Evolutionary conservation across 2,797 vertebrate genomes (phyloP).

Genomic region (Pseudotriccus pelzelni): DNA sequence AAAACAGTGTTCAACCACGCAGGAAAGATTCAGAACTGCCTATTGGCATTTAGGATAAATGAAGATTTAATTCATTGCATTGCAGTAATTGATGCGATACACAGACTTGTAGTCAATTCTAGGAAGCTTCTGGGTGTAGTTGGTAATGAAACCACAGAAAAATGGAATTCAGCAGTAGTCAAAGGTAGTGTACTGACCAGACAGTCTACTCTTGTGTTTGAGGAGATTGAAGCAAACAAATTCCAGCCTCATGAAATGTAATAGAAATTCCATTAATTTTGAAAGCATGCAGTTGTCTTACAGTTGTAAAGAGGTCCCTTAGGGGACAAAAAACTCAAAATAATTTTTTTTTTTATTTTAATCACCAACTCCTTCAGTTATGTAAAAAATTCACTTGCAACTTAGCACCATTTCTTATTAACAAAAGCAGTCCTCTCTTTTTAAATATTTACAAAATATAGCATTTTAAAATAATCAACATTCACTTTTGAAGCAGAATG

Average conservation of each 20-base stretch:
- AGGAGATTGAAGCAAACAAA: background rate
- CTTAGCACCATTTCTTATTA: background rate
- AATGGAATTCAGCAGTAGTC: background rate
- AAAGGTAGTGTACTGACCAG: background rate
- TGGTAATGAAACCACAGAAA: background rate
- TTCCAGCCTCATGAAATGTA: background rate
- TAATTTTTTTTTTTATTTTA: background rate
- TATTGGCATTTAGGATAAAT: slow-evolving; percentile 7
- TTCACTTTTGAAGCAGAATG: background rate
- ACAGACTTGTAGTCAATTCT: slow-evolving; percentile 16
- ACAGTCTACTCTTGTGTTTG: background rate
- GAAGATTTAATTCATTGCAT: slow-evolving; percentile 19
- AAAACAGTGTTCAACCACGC: background rate
- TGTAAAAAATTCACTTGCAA: background rate
- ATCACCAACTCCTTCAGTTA: background rate
- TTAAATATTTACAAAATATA: background rate
- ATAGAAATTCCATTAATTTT: slow-evolving; percentile 13
- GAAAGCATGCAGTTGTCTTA: slow-evolving; percentile 9
- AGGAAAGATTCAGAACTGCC: background rate
- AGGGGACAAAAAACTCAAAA: background rate
- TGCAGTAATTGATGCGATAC: slow-evolving; percentile 1
- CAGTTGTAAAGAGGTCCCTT: background rate
- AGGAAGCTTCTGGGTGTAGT: slow-evolving; percentile 25
- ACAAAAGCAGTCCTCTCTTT: background rate
- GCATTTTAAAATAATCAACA: background rate